phyloP scores from a whole-genome alignment of 2,888 invertebrate genomes.

The Mythimna pallens region DNA sequence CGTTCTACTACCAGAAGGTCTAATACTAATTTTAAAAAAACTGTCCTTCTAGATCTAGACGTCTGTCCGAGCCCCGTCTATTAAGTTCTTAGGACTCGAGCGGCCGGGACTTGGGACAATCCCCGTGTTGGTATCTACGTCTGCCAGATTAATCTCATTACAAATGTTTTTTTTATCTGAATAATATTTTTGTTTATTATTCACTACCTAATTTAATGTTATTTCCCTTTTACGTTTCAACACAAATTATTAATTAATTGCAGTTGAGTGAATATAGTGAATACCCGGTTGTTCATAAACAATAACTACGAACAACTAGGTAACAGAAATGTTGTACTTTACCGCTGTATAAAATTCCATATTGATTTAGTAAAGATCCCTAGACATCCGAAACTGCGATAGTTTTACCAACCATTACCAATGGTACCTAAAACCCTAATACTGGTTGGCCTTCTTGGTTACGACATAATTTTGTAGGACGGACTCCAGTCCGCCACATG shows the following conservation, averaged over 20 bases:
- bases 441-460: neutral
- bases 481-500: too few species aligned
- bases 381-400: neutral
- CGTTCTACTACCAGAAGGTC: too few species aligned
- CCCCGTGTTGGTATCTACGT: neutral
- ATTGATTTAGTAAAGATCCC: neutral
- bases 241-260: neutral
- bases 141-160: neutral
- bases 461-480: neutral
- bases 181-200: constrained; percentile 1
- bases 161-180: constrained; percentile 5
- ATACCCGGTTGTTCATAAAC: constrained; percentile 17
- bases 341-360: neutral
- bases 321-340: constrained; percentile 2
- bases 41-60: too few species aligned
- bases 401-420: neutral
- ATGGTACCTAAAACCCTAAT: neutral
- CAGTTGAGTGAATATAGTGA: constrained; percentile 10
- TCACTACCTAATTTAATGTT: constrained; percentile 28
- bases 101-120: neutral
- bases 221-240: constrained; percentile 43
- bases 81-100: neutral
- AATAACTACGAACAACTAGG: neutral
- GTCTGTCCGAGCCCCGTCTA: too few species aligned
- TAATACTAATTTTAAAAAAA: too few species aligned